Conservation (phyloP, 2,888 invertebrate species). For the Tryphoninae sp. region DNA sequence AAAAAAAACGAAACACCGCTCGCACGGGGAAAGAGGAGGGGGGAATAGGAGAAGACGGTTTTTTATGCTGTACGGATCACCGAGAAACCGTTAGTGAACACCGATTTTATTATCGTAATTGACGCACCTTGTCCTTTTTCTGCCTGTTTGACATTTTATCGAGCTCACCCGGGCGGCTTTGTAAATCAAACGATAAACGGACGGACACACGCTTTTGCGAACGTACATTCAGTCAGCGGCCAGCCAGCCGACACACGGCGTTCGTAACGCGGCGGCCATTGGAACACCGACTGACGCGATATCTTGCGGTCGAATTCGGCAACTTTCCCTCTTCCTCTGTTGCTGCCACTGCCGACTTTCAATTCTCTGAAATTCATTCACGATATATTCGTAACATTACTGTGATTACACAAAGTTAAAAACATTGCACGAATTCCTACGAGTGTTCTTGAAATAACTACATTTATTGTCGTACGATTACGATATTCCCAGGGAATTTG, state of each 20-base stretch:
- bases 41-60: constrained; percentile 24
- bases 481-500: constrained; percentile 1
- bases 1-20: constrained; percentile 54
- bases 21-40: constrained; percentile 29
- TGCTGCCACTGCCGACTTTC: neutral
- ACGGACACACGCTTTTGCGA: constrained; percentile 66
- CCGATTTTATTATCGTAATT: constrained; percentile 60
- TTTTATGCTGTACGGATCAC: constrained; percentile 49
- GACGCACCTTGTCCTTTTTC: constrained; percentile 79
- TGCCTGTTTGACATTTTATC: constrained; percentile 77
- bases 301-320: constrained; percentile 27
- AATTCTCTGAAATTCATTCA: neutral
- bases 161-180: constrained; percentile 58
- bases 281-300: constrained; percentile 52
- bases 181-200: constrained; percentile 64
- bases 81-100: constrained; percentile 54
- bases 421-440: neutral
- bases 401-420: constrained; percentile 19
- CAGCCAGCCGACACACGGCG: constrained; percentile 68
- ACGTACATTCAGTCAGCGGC: constrained; percentile 67
- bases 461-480: constrained; percentile 22
- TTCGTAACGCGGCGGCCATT: constrained; percentile 71
- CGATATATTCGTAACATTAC: neutral
- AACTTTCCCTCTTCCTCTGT: neutral
- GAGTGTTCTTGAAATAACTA: constrained; percentile 4